Conservation (phyloP, 2,888 invertebrate genomes). For the Myopa testacea region DNA sequence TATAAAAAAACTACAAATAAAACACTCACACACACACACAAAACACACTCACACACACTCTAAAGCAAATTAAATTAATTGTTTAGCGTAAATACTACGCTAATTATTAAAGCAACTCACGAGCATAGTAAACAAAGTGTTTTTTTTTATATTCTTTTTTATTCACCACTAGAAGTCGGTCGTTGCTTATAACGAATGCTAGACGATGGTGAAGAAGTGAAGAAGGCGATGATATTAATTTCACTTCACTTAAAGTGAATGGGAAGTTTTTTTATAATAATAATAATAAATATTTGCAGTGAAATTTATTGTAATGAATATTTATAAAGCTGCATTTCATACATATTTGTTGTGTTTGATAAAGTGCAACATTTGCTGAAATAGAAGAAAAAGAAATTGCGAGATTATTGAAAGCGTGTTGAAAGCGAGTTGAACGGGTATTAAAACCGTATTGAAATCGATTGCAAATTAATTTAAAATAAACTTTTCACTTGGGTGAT, state of each 20-base stretch:
- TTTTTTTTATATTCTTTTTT: neutral
- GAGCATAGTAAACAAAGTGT: neutral
- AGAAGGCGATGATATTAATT: no score
- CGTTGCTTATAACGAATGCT: neutral
- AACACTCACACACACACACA: no score
- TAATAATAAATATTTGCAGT: conserved; percentile 27
- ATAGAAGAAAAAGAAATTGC: neutral
- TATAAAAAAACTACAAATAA: neutral
- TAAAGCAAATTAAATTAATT: neutral
- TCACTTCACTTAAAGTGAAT: conserved; percentile 2
- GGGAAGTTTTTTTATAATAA: neutral
- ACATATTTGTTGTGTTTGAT: neutral
- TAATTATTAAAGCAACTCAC: conserved; percentile 24
- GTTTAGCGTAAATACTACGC: neutral
- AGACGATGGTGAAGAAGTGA: no score
- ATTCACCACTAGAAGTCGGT: neutral
- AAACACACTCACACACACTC: neutral
- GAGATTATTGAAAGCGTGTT: neutral
- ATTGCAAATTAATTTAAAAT: neutral
- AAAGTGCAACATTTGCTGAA: neutral
- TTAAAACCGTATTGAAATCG: neutral
- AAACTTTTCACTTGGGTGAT: conserved; percentile 39
- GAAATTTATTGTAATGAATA: conserved; percentile 21
- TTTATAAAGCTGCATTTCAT: neutral
- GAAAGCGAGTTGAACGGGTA: neutral